phyloP scores from a whole-genome alignment of 2,113 vertebrate genomes.

The Nymphicus hollandicus region DNA sequence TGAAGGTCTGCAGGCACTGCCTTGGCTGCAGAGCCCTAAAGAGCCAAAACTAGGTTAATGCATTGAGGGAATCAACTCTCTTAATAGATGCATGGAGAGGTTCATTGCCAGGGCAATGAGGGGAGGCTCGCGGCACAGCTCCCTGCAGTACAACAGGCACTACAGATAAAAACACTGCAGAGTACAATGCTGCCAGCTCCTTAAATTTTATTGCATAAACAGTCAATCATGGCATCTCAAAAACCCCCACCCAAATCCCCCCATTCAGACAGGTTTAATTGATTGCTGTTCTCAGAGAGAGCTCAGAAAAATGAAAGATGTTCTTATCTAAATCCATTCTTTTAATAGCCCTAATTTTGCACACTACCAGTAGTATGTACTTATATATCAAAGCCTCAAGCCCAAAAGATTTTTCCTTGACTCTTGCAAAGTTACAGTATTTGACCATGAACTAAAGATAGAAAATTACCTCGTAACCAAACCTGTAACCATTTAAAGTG shows the following conservation, averaged over 20 bases:
- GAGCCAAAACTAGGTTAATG: background rate
- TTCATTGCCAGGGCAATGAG: background rate
- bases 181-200: background rate
- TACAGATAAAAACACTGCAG: background rate
- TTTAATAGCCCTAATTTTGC: background rate
- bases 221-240: background rate
- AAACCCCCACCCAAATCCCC: background rate
- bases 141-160: background rate
- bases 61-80: background rate
- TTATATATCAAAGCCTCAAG: background rate
- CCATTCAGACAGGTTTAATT: background rate
- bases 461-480: background rate
- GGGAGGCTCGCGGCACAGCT: background rate
- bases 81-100: background rate
- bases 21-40: background rate
- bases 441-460: background rate
- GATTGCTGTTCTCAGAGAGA: background rate
- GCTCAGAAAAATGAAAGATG: background rate
- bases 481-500: background rate
- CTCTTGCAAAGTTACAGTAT: background rate
- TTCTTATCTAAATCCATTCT: background rate
- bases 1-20: background rate
- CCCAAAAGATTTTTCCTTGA: background rate
- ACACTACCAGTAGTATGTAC: background rate
- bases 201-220: background rate